Evolutionary conservation across 2,888 invertebrate species (phyloP), one percentile per base, ranked within the genome.

Genomic region (Apantesis nais): DNA sequence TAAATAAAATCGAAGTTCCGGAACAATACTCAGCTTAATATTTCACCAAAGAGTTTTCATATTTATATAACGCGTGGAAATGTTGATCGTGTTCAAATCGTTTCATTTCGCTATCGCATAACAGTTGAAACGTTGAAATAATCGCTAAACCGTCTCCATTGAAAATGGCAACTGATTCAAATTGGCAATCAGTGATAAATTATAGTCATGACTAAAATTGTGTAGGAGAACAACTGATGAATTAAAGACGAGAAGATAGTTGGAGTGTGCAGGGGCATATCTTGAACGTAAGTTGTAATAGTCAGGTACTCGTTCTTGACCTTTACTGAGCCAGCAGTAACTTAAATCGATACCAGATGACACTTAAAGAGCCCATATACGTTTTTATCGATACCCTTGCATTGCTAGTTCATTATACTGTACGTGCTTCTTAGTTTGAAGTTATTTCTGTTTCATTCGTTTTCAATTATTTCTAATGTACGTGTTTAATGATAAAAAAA

Each of bases 351-450:
- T 71, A 75, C 73, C 74, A 75, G 79, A 74, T 84, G 78, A 74
- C 80, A 83, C 78, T 78, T 81, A 79, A 83, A 79, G 83, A 74
- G 81, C 74, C 68, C 79, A 80, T 85, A 85, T 78, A 86, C 86
- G 85, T 85, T 82, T 74, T 78, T 78, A 80, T 86, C 79, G 79
- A 81, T 78, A 76, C 78, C 78, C 68, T 72, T 75, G 73, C 66
- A 79, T 79, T 76, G 71, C 67, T 58, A 74, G 76, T 75, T 70
- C 73, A 77, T 78, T 79, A 78, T 65, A 72, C 71, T 76, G 68
- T 75, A 69, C 68, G 71, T 48, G 71, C 71, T 70, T 71, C 72
- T 79, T 73, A 74, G 72, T 60, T 55, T 66, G 31, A 69, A 44
- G 41, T 34, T 71, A 62, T 64, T 64, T 37, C 66, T 25, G 11